These are phyloP conservation scores for Podarcis cretensis DNA, from an alignment of 2,113 vertebrate species.

Conservation along the genomic window DNA sequence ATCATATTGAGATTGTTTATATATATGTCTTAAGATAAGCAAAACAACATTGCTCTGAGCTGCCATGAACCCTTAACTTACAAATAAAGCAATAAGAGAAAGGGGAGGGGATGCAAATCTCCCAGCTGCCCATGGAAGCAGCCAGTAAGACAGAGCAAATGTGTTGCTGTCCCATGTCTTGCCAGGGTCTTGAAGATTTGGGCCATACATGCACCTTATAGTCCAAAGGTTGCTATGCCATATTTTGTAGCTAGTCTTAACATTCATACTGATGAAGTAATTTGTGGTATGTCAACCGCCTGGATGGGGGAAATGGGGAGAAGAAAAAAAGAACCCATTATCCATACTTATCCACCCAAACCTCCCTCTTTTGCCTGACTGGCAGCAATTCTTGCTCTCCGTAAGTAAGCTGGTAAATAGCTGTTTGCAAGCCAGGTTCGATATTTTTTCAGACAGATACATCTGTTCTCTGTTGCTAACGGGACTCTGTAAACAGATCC, in stretches of 20 bases:
- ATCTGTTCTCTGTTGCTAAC: no score
- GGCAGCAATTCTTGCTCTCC: not conserved
- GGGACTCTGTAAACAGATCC: no score
- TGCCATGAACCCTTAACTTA: not conserved
- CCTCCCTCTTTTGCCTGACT: not conserved
- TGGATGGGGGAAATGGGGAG: not conserved
- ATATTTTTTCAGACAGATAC: no score
- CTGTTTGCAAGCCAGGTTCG: no score
- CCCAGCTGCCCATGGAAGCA: not conserved
- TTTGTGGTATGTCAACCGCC: not conserved
- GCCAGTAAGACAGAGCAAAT: not conserved
- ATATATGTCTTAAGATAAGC: not conserved
- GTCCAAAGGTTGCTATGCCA: not conserved
- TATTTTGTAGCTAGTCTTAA: not conserved
- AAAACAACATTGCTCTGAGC: not conserved
- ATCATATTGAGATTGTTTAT: not conserved
- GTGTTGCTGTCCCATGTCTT: not conserved
- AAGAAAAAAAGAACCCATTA: not conserved
- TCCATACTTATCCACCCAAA: not conserved
- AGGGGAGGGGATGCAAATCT: not conserved
- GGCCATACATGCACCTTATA: not conserved
- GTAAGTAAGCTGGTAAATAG: not conserved
- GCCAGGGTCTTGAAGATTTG: not conserved
- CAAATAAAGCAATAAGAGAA: not conserved
- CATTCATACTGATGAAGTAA: not conserved